Conservation (phyloP, 2,888 invertebrate genomes). For the Andrena marginata region DNA sequence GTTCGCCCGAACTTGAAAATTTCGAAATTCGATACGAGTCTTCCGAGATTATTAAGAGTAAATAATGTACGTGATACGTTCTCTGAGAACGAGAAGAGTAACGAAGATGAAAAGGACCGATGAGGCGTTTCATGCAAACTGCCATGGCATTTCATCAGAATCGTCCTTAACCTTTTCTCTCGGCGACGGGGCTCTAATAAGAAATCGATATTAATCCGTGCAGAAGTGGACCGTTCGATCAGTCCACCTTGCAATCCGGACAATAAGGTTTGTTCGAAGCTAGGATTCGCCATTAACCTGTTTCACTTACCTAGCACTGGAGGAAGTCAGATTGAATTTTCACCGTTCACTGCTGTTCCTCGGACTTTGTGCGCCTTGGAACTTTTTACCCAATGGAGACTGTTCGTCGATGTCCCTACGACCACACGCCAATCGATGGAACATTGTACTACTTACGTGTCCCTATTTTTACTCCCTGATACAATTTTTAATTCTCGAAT, state of each 20-base stretch:
- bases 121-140: slow-evolving; percentile 33
- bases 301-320: slow-evolving; percentile 42
- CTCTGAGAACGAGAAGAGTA: not conserved
- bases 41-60: no score
- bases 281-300: slow-evolving; percentile 37
- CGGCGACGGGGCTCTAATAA: slow-evolving; percentile 15
- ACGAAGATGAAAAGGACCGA: slow-evolving; percentile 7
- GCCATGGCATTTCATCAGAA: slow-evolving; percentile 36
- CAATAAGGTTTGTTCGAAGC: slow-evolving; percentile 17
- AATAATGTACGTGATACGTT: no score
- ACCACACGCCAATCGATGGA: slow-evolving; percentile 9
- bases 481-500: no score
- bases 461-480: no score
- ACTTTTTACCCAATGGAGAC: not conserved
- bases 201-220: slow-evolving; percentile 47
- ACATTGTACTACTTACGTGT: not conserved
- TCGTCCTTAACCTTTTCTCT: slow-evolving; percentile 37
- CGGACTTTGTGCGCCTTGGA: not conserved
- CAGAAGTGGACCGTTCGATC: not conserved
- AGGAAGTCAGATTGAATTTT: slow-evolving; percentile 47
- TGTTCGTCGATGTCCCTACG: not conserved
- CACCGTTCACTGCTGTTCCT: slow-evolving; percentile 20
- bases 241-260: slow-evolving; percentile 8
- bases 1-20: no score
- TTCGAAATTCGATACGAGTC: no score